A percentile compares a stretch with the other conserved stretches of the same genome.
Conservation (phyloP, 2,888 invertebrate species). For the Spialia ferax region DNA sequence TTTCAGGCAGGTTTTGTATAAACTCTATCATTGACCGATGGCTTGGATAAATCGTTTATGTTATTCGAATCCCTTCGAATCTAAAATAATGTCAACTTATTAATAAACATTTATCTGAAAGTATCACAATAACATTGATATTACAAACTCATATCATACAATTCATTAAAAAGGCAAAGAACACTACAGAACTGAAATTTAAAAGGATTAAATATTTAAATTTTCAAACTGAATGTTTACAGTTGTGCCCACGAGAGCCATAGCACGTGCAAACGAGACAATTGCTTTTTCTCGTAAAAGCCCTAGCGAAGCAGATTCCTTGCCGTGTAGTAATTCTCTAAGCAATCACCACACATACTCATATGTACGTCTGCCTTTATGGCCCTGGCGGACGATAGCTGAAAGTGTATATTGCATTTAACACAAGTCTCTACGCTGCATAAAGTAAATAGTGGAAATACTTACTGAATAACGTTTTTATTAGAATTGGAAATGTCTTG, state of each 20-base stretch:
- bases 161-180: neutral
- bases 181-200: neutral
- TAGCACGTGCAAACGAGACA: constrained; percentile 35
- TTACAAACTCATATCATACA: too few relatives aligned
- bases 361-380: constrained; percentile 17
- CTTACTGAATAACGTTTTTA: neutral
- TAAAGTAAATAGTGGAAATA: neutral
- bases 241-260: constrained; percentile 27
- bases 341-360: constrained; percentile 22
- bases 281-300: constrained; percentile 34
- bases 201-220: constrained; percentile 13
- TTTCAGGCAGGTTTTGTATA: too few relatives aligned
- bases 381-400: constrained; percentile 20
- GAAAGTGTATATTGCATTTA: constrained; percentile 22
- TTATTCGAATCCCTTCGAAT: neutral
- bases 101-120: neutral
- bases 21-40: too few relatives aligned
- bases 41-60: too few relatives aligned
- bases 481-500: neutral
- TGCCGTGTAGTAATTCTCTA: constrained; percentile 15
- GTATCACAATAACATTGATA: too few relatives aligned
- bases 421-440: neutral
- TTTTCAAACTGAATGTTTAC: constrained; percentile 25
- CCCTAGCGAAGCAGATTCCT: constrained; percentile 17
- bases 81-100: neutral